phyloP scores from a whole-genome alignment of 2,113 vertebrate species.

The Ictalurus punctatus region DNA sequence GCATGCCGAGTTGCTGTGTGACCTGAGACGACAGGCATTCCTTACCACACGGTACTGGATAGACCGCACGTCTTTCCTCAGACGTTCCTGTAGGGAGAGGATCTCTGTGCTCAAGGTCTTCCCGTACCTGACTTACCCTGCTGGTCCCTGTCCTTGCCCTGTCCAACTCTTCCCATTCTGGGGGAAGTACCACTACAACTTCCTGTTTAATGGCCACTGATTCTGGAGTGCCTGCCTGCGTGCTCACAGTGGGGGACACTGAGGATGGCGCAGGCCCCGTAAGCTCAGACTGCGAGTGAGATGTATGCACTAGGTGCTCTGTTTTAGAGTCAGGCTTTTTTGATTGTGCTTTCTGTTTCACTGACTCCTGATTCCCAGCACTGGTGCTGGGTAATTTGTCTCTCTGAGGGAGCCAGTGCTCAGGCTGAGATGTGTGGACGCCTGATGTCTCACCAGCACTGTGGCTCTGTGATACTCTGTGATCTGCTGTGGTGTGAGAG shows the following conservation, averaged over 20 bases:
- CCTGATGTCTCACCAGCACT: constrained; percentile 19
- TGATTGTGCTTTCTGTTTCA: constrained; percentile 12
- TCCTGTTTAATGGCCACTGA: constrained; percentile 69
- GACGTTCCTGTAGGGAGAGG: constrained; percentile 48
- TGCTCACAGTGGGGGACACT: constrained; percentile 34
- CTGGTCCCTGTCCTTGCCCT: constrained; percentile 43
- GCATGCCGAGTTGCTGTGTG: constrained; percentile 57
- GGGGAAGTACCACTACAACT: constrained; percentile 58
- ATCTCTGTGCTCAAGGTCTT: constrained; percentile 47
- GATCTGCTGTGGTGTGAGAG: constrained; percentile 48
- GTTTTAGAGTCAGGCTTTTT: constrained; percentile 40
- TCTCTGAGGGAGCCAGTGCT: constrained; percentile 33
- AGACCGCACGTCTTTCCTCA: constrained; percentile 50
- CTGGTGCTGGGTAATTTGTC: constrained; percentile 33
- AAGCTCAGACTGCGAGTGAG: constrained; percentile 26
- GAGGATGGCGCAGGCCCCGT: constrained; percentile 45
- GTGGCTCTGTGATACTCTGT: constrained; percentile 31
- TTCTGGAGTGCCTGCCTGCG: constrained; percentile 33
- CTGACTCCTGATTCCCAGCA: constrained; percentile 24
- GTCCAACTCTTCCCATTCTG: constrained; percentile 50
- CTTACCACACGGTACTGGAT: constrained; percentile 51
- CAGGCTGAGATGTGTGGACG: constrained; percentile 20
- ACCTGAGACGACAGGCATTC: constrained; percentile 50
- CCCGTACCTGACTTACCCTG: constrained; percentile 17
- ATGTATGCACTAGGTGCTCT: constrained; percentile 6